Base-by-base conservation (phyloP, 2,797 vertebrate genomes). In the Notolabrus celidotus region DNA sequence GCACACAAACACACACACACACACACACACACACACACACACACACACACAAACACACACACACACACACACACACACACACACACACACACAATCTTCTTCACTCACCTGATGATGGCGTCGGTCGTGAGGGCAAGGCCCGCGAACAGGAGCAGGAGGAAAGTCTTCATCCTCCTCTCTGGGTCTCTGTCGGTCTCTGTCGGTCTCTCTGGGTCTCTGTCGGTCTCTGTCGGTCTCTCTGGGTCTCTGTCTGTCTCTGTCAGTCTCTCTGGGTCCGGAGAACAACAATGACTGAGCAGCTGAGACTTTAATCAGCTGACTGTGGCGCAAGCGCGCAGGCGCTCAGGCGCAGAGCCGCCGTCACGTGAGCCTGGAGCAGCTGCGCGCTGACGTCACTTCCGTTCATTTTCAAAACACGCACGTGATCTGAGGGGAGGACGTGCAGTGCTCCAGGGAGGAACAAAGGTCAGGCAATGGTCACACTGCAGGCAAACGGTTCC, bases 41-140 rank as follows among this genome's bases (percentile, higher is more conserved):
- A 9, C 15, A 38, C 4, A n/a, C 4, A 10, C 10, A 38, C 4
- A 31, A 31, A 31, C 29, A 31, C n/a, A n/a, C n/a, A n/a, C n/a
- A n/a, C 10, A 12, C 34, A 14, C 34, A 9, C 4, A n/a, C n/a
- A n/a, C n/a, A n/a, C n/a, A n/a, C n/a, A n/a, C 29, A 31, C 34
- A 36, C 12, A 2, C 33, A 33, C 3, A 36, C 36, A 11, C 3
- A 14, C 3, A 29, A 27, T 29, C 3, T 29, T 6, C 25, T 11
- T 10, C 12, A 27, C 92, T 93, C 83, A 95, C 94, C 94, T 83
- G 15, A 94, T 62, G 8, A 95, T 61, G 0, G 90, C 93, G 31
- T 94, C 81, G 54, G 43, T 63, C 8, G 71, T 84, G 57, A 94
- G 78, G 0, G 75, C 70, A 2, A 90, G 59, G 2, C 78, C 88